A percentile compares a stretch with the other conserved stretches of the same genome.
These are phyloP conservation scores for Psix sp. DNA, from an alignment of 1,140 invertebrate genomes.

Conservation along the genomic window DNA sequence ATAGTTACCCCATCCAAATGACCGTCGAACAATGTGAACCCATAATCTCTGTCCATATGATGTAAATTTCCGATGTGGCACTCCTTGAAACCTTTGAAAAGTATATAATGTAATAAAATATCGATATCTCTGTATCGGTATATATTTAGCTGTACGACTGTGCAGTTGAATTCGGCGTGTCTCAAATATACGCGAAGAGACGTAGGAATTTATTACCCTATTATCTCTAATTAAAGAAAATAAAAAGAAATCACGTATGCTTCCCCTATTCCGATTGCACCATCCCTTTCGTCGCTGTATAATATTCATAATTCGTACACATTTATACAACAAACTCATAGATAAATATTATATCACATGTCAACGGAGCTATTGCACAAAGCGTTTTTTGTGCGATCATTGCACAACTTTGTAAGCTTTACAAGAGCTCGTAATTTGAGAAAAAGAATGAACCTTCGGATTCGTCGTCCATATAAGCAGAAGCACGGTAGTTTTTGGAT, in stretches of 20 bases:
- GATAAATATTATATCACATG: slow-evolving; percentile 42
- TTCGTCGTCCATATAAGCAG: slow-evolving; percentile 41
- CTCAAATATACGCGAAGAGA: no score
- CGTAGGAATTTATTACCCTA: no score
- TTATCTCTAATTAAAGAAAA: neutral
- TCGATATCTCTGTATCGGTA: no score
- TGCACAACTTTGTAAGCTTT: no score
- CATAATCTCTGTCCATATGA: no score
- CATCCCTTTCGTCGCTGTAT: slow-evolving; percentile 62
- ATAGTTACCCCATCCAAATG: no score
- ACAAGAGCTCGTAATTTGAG: slow-evolving; percentile 46
- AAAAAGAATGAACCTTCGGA: slow-evolving; percentile 26
- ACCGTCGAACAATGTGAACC: no score
- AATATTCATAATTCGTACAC: slow-evolving; percentile 60
- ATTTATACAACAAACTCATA: slow-evolving; percentile 56
- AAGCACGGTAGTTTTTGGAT: slow-evolving; percentile 49
- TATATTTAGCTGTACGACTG: no score
- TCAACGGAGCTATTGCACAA: slow-evolving; percentile 56
- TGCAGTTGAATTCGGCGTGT: no score
- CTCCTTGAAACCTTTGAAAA: no score
- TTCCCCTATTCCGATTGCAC: slow-evolving; percentile 57
- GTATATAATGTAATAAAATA: no score
- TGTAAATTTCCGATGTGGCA: no score
- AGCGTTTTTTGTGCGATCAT: slow-evolving; percentile 24
- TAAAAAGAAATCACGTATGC: slow-evolving; percentile 40